Base-by-base conservation (phyloP, 2,888 invertebrate genomes). In the Ceriagrion tenellum region DNA sequence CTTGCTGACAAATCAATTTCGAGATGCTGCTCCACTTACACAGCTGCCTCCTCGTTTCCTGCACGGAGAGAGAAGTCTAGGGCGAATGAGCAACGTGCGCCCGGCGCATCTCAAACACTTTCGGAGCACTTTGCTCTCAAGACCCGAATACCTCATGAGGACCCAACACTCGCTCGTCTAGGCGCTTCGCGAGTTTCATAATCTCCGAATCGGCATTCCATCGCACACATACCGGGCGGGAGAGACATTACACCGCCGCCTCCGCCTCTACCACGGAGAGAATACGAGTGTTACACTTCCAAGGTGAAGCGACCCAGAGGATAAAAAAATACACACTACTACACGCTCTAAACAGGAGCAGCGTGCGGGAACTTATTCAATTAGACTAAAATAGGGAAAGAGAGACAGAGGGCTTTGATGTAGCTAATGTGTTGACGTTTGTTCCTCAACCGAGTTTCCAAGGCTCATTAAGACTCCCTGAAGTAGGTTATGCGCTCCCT, bases 341-440 rank as follows among this genome's bases (percentile, higher is more conserved):
- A 10, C 81, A n/a, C 69, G 12, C 26, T 26, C 69, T 0, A 81
- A 30, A 81, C 35, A 81, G 35, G 30, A 81, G 2, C 13, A 1
- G n/a, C 81, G 81, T 4, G 18, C 81, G 81, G 35, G 35, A 81
- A 81, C 81, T 35, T 81, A 35, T 81, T 81, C 81, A 81, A 81
- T 81, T 81, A 81, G 30, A 35, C 81, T 81, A 35, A 81, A 81
- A 81, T 81, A 35, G 26, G 81, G 35, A 35, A 35, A 81, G 81
- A 35, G 81, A 35, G 35, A 35, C 10, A 20, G 59, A 59, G 20
- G 81, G 30, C 81, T 81, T 81, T 81, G 81, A 81, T 81, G 81
- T 81, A 35, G 81, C 81, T 16, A 81, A 81, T 81, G 81, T 81
- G 81, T 81, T 30, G 81, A 81, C 81, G 30, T 35, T 35, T 81